Conservation (phyloP, 2,113 vertebrate species). For the Lynx canadensis region DNA sequence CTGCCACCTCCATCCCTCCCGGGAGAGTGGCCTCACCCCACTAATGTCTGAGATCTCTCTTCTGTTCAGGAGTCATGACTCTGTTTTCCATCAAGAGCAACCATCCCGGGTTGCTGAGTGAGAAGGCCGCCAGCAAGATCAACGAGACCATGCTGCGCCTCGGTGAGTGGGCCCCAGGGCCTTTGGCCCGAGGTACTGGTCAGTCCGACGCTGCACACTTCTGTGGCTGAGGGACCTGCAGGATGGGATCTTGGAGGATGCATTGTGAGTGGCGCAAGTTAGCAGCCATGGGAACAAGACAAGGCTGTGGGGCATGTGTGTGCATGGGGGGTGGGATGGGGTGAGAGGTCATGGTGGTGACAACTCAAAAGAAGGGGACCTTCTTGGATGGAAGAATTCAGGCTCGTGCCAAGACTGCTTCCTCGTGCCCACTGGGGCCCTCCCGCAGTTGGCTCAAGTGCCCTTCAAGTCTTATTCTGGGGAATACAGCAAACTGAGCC, state of each 20-base stretch:
- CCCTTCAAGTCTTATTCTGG: background rate
- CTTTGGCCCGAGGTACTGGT: background rate
- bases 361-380: background rate
- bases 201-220: background rate
- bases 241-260: background rate
- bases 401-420: background rate
- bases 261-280: background rate
- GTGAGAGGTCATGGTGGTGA: background rate
- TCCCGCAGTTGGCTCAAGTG: background rate
- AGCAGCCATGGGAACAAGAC: background rate
- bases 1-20: background rate
- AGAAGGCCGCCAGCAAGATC: conserved; percentile 99
- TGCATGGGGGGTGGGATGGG: background rate
- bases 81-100: conserved; percentile 99
- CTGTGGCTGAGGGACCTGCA: background rate
- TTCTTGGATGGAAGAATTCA: background rate
- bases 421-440: background rate
- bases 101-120: conserved; percentile 96
- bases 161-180: conserved; percentile 84
- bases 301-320: background rate
- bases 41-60: background rate
- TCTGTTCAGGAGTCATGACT: conserved; percentile 91
- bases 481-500: background rate
- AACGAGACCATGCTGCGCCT: conserved; percentile 99
- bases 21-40: background rate